Conservation (phyloP, 64 coral and sea anemone genomes). For the Catalaphyllia jardinei region DNA sequence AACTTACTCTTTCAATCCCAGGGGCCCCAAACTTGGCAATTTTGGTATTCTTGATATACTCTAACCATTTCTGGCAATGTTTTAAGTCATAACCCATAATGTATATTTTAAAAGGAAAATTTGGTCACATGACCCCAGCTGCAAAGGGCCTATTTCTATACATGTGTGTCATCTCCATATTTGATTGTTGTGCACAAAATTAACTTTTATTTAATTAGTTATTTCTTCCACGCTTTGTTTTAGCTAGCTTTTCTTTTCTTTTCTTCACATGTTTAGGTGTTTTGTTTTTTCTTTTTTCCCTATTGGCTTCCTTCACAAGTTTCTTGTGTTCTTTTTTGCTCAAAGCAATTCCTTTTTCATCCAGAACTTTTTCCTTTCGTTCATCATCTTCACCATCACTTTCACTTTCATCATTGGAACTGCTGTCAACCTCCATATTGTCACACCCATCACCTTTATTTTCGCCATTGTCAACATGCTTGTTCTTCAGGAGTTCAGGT, state of each 20-base stretch:
- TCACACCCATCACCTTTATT: background rate
- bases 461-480: background rate
- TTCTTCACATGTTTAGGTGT: slow-evolving; percentile 75
- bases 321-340: slow-evolving; percentile 74
- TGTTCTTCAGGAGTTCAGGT: slow-evolving; percentile 44
- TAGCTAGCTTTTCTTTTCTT: slow-evolving; percentile 66
- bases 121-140: too few species aligned
- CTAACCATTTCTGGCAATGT: too few species aligned
- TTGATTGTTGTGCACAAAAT: background rate
- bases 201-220: background rate
- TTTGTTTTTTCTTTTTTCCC: slow-evolving; percentile 67
- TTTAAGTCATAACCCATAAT: too few species aligned
- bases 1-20: too few species aligned
- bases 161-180: background rate
- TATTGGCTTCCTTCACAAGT: slow-evolving; percentile 73
- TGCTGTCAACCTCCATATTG: background rate
- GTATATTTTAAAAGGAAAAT: too few species aligned
- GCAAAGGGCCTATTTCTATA: too few species aligned
- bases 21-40: too few species aligned
- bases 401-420: slow-evolving; percentile 21
- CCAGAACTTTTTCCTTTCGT: background rate
- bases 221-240: slow-evolving; percentile 72
- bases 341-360: slow-evolving; percentile 11
- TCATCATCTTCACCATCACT: slow-evolving; percentile 28
- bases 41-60: too few species aligned